phyloP scores from a whole-genome alignment of 2,113 vertebrate genomes.

The Xyrauchen texanus region DNA sequence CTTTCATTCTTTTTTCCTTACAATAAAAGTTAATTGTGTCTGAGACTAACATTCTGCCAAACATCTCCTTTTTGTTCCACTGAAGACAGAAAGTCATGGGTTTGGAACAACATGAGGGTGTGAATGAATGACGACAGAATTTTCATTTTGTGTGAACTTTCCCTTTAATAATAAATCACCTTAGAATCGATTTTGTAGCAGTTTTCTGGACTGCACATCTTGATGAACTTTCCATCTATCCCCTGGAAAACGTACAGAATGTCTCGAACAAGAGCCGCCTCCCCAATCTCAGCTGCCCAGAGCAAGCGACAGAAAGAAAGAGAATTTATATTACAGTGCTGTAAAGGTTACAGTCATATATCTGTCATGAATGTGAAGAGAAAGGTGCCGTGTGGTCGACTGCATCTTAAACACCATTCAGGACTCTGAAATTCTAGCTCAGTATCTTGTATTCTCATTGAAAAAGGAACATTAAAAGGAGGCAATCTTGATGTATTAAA shows the following conservation, averaged over 20 bases:
- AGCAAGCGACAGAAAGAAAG: conserved; percentile 8
- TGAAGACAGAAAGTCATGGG: too few relatives aligned
- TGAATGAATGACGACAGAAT: too few relatives aligned
- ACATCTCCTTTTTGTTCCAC: too few relatives aligned
- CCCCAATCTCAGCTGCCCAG: conserved; percentile 79
- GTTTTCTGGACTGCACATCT: conserved; percentile 88
- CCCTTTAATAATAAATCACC: conserved; percentile 68
- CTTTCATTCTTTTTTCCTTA: too few relatives aligned
- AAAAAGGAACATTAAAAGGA: background rate
- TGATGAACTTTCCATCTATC: conserved; percentile 94
- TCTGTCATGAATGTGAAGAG: background rate
- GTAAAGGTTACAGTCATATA: conserved; percentile 33
- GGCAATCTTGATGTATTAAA: background rate
- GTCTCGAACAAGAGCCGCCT: conserved; percentile 90
- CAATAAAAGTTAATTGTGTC: too few relatives aligned
- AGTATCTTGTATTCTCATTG: background rate
- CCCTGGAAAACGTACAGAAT: conserved; percentile 98
- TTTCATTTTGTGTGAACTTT: too few relatives aligned
- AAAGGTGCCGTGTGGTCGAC: conserved; percentile 8
- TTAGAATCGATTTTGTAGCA: conserved; percentile 93
- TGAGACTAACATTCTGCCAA: too few relatives aligned
- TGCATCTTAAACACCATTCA: conserved; percentile 1
- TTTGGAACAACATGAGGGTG: too few relatives aligned
- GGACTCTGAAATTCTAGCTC: background rate
- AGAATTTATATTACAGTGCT: background rate